Evolutionary conservation across 2,888 invertebrate genomes (phyloP), one percentile per base, ranked within the genome.

Genomic region (Schizaphis graminum): DNA sequence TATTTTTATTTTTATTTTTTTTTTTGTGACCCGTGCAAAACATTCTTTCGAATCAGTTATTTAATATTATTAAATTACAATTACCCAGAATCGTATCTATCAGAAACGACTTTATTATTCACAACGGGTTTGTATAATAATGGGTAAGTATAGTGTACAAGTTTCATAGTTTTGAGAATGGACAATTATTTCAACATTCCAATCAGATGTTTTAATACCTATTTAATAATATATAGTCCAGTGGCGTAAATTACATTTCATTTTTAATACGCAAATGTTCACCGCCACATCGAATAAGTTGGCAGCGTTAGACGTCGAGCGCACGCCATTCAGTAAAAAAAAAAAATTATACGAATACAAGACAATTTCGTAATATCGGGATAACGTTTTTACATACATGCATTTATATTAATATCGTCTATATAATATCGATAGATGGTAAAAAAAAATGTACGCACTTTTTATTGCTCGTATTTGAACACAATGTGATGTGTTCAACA

Each of bases 121-220:
- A 92, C 26, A 35, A 87, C 86, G 35, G 56, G 85, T 87, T 61
- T 61, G 26, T 77, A 35, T 67, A 11, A 44, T 85, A 35, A 88
- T 35, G n/a, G 88, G 24, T 89, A 28, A 13, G 24, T 88, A 21
- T 21, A 13, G 24, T 28, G 85, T 47, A 91, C 56, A 5, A 57
- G 57, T 56, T 85, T 47, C 28, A 5, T 86, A 47, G n/a, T n/a
- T 47, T 91, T 47, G 5, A 47, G 24, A 41, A 5, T n/a, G 57
- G 1, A 91, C 85, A 86, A 91, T 91, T 56, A n/a, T 86, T 86
- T 57, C 84, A 3, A 91, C 91, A 57, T 91, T 91, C n/a, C n/a
- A n/a, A 44, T 57, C 85, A 53, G 77, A 3, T 53, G 53, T 84
- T 91, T 24, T 67, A 44, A 67, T 44, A 49, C 21, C 3, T 53